Conservation (phyloP, 2,797 vertebrate genomes). For the Triplophysa yarkandensis region DNA sequence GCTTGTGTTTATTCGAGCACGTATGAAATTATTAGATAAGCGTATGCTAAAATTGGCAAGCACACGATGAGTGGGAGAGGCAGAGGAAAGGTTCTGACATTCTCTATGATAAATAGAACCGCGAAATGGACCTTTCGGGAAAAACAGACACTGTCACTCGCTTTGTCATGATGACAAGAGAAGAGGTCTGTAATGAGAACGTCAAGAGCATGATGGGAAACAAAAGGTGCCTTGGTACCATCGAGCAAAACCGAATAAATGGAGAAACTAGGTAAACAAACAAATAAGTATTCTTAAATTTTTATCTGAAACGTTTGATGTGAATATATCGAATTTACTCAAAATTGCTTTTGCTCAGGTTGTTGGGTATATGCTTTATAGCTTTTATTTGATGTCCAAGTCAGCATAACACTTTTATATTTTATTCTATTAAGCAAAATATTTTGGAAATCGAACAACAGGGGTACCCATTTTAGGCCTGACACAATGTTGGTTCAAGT, state of each 20-base stretch:
- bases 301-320: background rate
- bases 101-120: conserved; percentile 44
- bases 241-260: conserved; percentile 20
- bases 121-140: conserved; percentile 2
- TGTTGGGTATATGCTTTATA: background rate
- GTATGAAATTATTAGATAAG: conserved; percentile 48
- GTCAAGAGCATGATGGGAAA: conserved; percentile 33
- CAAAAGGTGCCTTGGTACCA: conserved; percentile 30
- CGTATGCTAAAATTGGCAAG: conserved; percentile 40
- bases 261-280: conserved; percentile 16
- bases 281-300: background rate
- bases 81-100: conserved; percentile 53
- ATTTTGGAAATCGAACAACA: too few relatives aligned
- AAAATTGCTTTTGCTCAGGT: background rate
- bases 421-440: too few relatives aligned
- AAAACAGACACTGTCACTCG: conserved; percentile 38
- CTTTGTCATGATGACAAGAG: conserved; percentile 34
- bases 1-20: conserved; percentile 45
- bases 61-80: conserved; percentile 43
- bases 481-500: too few relatives aligned
- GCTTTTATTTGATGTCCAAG: background rate
- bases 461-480: too few relatives aligned
- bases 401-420: background rate
- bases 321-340: background rate
- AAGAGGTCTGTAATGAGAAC: conserved; percentile 32